Conservation (phyloP, 2,888 invertebrate genomes). For the Argyresthia albistria region DNA sequence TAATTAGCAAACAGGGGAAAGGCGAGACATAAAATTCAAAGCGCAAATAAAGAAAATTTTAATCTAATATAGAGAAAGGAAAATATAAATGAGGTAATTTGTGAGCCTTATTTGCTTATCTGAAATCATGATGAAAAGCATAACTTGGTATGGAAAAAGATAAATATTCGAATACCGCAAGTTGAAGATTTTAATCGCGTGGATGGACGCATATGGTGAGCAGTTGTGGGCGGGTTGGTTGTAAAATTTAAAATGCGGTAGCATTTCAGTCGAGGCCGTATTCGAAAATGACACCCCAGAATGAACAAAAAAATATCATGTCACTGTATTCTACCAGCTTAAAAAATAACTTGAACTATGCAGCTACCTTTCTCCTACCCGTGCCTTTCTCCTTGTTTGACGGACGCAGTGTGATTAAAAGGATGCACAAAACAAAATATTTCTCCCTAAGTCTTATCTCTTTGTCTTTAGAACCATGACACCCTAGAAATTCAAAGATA, state of each 20-base stretch:
- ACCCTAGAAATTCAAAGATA: background rate
- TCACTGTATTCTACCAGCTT: background rate
- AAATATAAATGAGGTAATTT: slow-evolving; percentile 28
- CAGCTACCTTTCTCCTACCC: too few species aligned
- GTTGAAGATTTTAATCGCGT: slow-evolving; percentile 4
- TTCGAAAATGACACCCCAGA: slow-evolving; percentile 19
- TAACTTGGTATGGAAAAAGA: slow-evolving; percentile 4
- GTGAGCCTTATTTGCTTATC: slow-evolving; percentile 27
- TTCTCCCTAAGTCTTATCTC: too few species aligned
- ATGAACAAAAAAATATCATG: background rate
- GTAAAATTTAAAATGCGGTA: slow-evolving; percentile 29
- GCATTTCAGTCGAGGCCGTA: slow-evolving; percentile 14
- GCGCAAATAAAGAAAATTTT: background rate
- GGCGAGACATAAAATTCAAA: slow-evolving; percentile 1
- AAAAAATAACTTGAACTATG: too few species aligned
- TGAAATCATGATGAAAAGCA: slow-evolving; percentile 6
- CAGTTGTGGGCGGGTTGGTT: slow-evolving; percentile 34
- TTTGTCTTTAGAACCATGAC: too few species aligned
- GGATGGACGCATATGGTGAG: slow-evolving; percentile 40
- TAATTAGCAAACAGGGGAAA: slow-evolving; percentile 22
- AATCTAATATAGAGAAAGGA: background rate
- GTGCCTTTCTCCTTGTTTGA: too few species aligned
- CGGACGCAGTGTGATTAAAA: too few species aligned
- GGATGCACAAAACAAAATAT: too few species aligned
- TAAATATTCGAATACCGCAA: slow-evolving; percentile 4